Base-by-base conservation (phyloP, 2,797 vertebrate species). In the Serranus cabrilla region DNA sequence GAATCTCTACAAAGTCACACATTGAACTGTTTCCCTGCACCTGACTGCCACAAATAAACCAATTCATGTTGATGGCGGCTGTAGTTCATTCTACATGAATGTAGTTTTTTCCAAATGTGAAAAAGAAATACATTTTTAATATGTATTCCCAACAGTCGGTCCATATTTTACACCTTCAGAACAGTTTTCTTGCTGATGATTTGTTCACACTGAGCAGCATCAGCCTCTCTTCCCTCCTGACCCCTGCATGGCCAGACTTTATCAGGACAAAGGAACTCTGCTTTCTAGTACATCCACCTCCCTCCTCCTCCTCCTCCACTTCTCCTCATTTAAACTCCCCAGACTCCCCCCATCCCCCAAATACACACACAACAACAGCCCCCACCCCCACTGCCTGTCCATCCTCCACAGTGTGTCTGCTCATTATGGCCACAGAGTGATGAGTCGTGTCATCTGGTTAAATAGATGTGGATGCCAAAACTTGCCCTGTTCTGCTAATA, bases 181-280 rank as follows among this genome's bases (percentile, higher is more conserved):
- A 25, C 16, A 13, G 4, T 11, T 51, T 18, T 25, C 27, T 17
- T 45, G 4, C 4, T 8, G 27, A 21, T 21, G 61, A 42, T 34
- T n/a, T n/a, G n/a, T n/a, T n/a, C n/a, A n/a, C 54, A 27, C 18
- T 45, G n/a, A 9, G 5, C 64, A n/a, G n/a, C n/a, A 62, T 69
- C 59, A n/a, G 20, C 55, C 40, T 57, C 50, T 78, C 71, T 64
- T 75, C 23, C 23, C 13, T 81, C 65, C 76, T 82, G 84, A 90
- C 73, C 83, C 39, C 56, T 63, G 50, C 40, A 31, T 43, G 60
- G 71, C 70, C 69, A 77, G 79, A 87, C 84, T 67, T 71, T 47
- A 23, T 62, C 47, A 77, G 84, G 84, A 93, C 91, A 94, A 93
- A 92, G 85, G 68, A 84, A 49, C 76, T 76, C 76, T 56, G 74